Conservation (phyloP, 2,888 invertebrate genomes). For the Rhagophthalmus giganteus region DNA sequence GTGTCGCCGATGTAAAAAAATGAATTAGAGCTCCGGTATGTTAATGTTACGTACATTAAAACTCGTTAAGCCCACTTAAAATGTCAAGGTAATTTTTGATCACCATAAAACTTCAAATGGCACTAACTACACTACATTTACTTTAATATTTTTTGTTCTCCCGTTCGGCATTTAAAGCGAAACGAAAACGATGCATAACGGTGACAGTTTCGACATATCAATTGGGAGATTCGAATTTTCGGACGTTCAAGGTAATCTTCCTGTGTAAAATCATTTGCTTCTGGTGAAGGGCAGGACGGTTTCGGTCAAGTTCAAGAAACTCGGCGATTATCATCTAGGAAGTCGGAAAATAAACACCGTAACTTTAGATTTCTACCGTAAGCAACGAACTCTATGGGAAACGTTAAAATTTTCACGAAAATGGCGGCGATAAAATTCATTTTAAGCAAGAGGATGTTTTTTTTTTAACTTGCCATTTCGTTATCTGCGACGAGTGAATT, state of each 20-base stretch:
- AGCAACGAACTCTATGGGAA: too few species aligned
- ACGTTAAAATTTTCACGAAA: too few species aligned
- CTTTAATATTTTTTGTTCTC: constrained; percentile 3
- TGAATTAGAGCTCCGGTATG: constrained; percentile 8
- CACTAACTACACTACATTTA: constrained; percentile 14
- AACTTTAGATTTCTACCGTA: background rate
- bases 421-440: too few species aligned
- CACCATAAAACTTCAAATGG: constrained; percentile 19
- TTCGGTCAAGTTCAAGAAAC: constrained; percentile 18
- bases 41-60: constrained; percentile 13
- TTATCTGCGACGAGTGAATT: too few species aligned
- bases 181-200: background rate
- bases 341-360: background rate
- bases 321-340: too few species aligned
- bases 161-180: background rate
- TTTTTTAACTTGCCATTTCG: too few species aligned
- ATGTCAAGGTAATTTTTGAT: constrained; percentile 23
- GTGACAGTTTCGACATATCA: background rate
- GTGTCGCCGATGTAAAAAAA: too few species aligned
- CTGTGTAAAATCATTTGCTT: background rate
- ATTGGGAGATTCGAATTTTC: background rate
- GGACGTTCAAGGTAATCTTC: constrained; percentile 6
- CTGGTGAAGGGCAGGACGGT: background rate
- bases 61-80: constrained; percentile 11
- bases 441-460: too few species aligned